Conservation (phyloP, 2,888 invertebrate genomes). For the Chloroclysta siterata region DNA sequence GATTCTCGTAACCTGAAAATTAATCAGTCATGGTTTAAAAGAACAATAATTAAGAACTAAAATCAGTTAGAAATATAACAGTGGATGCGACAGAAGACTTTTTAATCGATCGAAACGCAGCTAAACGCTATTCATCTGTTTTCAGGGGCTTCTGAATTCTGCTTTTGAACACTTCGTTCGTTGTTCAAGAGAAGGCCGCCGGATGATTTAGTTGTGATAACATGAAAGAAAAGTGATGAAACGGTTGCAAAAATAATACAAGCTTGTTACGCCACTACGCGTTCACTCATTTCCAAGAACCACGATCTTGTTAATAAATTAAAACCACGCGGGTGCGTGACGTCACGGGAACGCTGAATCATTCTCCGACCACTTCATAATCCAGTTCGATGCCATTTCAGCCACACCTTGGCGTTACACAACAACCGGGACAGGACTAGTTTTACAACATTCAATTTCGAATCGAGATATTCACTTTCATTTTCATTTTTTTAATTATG, state of each 20-base stretch:
- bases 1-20: constrained; percentile 93
- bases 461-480: constrained; percentile 34
- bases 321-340: constrained; percentile 46
- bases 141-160: no score
- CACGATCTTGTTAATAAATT: constrained; percentile 43
- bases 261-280: constrained; percentile 14
- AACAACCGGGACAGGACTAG: constrained; percentile 40
- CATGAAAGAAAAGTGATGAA: neutral
- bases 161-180: no score
- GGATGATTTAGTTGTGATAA: neutral
- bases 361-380: constrained; percentile 47
- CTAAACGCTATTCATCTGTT: no score
- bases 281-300: constrained; percentile 20
- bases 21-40: constrained; percentile 24
- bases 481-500: constrained; percentile 32
- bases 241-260: neutral
- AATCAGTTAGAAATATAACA: neutral
- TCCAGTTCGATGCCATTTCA: constrained; percentile 38
- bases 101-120: no score
- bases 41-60: constrained; percentile 6
- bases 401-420: constrained; percentile 36
- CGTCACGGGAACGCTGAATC: constrained; percentile 61
- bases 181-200: no score
- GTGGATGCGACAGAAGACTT: neutral
- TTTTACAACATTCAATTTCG: constrained; percentile 41